Evolutionary conservation across 2,888 invertebrate genomes (phyloP).

Genomic region (Agonopterix heracliana): DNA sequence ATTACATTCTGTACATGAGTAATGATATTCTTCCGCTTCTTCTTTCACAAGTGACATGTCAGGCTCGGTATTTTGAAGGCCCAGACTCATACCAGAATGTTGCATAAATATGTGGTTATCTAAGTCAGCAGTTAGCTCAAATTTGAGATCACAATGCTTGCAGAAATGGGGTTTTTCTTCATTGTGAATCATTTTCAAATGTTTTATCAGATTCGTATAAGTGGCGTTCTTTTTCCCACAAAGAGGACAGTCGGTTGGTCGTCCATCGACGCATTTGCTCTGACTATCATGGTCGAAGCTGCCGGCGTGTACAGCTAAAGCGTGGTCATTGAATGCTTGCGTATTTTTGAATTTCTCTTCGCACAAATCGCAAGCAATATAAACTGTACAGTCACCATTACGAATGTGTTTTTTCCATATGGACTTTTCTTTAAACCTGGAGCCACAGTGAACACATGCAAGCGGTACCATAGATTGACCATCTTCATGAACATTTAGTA

Average conservation of each 20-base stretch:
- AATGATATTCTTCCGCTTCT: slow-evolving; percentile 71
- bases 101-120: slow-evolving; percentile 77
- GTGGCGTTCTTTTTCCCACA: slow-evolving; percentile 74
- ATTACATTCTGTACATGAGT: slow-evolving; percentile 78
- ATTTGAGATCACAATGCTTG: slow-evolving; percentile 76
- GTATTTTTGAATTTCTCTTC: slow-evolving; percentile 58
- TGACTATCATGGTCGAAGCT: slow-evolving; percentile 56
- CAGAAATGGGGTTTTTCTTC: slow-evolving; percentile 74
- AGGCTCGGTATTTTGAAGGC: slow-evolving; percentile 39
- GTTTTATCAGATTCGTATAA: slow-evolving; percentile 76
- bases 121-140: slow-evolving; percentile 70
- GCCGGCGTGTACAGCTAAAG: slow-evolving; percentile 60
- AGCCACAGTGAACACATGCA: slow-evolving; percentile 62
- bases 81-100: slow-evolving; percentile 67
- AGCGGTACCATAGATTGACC: slow-evolving; percentile 61
- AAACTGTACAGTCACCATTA: slow-evolving; percentile 76
- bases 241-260: slow-evolving; percentile 70
- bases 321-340: slow-evolving; percentile 70
- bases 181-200: slow-evolving; percentile 68
- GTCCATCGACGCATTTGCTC: slow-evolving; percentile 62
- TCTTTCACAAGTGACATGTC: slow-evolving; percentile 68
- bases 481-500: slow-evolving; percentile 67
- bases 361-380: slow-evolving; percentile 73
- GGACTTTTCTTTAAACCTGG: slow-evolving; percentile 61
- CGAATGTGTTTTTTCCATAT: slow-evolving; percentile 68